Percentiles rank a stretch among this genome's conserved stretches.
These are phyloP conservation scores for Ailuropoda melanoleuca DNA, from an alignment of 2,113 vertebrate species.

Conservation along the genomic window DNA sequence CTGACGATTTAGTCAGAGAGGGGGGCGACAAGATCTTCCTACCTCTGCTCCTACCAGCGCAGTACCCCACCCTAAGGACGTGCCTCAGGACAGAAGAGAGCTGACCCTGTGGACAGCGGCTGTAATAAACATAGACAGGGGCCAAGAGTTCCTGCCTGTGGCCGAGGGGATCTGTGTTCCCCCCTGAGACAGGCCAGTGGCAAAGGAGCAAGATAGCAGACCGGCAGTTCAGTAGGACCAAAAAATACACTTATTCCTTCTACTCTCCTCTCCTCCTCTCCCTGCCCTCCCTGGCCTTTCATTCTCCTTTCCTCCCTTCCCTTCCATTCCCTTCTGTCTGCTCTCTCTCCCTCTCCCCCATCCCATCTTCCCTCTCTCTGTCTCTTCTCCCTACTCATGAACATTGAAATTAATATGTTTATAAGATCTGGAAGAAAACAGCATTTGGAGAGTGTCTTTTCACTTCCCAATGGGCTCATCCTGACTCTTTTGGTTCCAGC, in stretches of 20 bases:
- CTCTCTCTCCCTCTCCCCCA: not conserved
- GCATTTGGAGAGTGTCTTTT: not conserved
- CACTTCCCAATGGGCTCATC: not conserved
- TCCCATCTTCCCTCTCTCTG: not conserved
- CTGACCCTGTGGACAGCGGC: not conserved
- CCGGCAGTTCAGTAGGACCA: not conserved
- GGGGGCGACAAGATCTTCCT: not conserved
- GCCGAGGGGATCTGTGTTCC: not conserved
- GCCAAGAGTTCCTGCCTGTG: not conserved
- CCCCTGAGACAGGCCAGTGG: not conserved
- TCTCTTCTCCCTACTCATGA: not conserved
- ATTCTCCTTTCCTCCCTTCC: too few species aligned
- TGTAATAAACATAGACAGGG: not conserved
- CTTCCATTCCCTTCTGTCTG: accelerated
- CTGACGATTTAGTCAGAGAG: not conserved
- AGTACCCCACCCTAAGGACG: accelerated
- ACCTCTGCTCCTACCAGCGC: not conserved
- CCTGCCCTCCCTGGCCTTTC: too few species aligned
- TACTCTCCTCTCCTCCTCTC: too few species aligned
- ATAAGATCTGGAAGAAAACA: not conserved
- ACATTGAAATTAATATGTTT: not conserved
- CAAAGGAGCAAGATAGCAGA: not conserved
- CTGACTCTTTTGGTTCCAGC: not conserved
- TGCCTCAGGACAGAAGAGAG: not conserved
- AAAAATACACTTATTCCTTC: not conserved